Conservation (phyloP, 2,113 vertebrate genomes). For the Trogon surrucura region DNA sequence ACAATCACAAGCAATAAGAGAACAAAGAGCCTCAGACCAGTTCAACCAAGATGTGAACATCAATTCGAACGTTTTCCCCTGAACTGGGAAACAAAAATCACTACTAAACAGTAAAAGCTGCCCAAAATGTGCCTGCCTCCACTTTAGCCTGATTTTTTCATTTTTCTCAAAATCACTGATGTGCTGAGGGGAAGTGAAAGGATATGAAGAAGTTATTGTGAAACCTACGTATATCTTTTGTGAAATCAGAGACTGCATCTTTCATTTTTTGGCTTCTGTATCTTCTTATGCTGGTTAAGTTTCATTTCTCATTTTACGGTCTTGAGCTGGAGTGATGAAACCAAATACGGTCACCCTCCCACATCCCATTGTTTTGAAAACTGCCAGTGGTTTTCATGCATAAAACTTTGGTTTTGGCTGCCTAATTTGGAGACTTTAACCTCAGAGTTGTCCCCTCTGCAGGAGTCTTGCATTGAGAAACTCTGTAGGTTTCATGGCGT, state of each 20-base stretch:
- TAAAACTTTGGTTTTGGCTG: neutral
- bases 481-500: neutral
- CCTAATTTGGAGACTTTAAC: neutral
- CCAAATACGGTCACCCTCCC: neutral
- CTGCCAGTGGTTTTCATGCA: neutral
- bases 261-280: neutral
- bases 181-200: neutral
- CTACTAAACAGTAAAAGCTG: neutral
- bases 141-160: neutral
- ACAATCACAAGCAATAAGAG: constrained; percentile 13
- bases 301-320: neutral
- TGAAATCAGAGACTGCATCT: neutral
- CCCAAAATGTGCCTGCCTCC: neutral
- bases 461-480: neutral
- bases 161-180: neutral
- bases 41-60: neutral
- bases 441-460: neutral
- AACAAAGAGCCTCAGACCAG: constrained; percentile 35
- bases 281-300: neutral
- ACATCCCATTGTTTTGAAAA: neutral
- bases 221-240: neutral
- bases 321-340: neutral
- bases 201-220: neutral
- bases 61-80: neutral
- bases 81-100: neutral